Conservation (phyloP, 2,797 vertebrate genomes). For the Spinus pinus region DNA sequence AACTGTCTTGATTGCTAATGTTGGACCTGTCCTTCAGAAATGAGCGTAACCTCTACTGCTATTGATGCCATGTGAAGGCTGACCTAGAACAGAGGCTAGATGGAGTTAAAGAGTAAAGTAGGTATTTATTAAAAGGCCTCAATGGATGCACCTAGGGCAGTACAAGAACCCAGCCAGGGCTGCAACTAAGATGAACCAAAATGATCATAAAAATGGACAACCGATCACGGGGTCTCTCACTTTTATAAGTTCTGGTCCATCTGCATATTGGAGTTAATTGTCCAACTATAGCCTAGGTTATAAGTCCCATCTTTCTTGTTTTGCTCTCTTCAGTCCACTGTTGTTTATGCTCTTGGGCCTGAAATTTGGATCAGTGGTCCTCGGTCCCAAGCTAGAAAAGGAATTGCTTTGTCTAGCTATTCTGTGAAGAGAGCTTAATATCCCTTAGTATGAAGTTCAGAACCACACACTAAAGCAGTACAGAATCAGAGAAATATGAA, state of each 20-base stretch:
- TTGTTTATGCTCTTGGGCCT: neutral
- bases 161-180: neutral
- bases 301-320: neutral
- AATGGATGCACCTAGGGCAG: neutral
- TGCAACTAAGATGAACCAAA: neutral
- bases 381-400: neutral
- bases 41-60: neutral
- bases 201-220: neutral
- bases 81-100: neutral
- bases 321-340: neutral
- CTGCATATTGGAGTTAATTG: neutral
- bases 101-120: neutral
- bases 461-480: neutral
- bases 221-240: fast-evolving
- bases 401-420: neutral
- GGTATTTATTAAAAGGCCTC: neutral
- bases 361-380: neutral
- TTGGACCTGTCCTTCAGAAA: neutral
- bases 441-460: neutral
- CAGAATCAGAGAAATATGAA: neutral
- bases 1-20: neutral
- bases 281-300: neutral
- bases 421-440: neutral
- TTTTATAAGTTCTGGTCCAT: neutral
- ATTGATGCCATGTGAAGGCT: neutral